Conservation (phyloP, 1,140 invertebrate species). For the Drosophila prosaltans region DNA sequence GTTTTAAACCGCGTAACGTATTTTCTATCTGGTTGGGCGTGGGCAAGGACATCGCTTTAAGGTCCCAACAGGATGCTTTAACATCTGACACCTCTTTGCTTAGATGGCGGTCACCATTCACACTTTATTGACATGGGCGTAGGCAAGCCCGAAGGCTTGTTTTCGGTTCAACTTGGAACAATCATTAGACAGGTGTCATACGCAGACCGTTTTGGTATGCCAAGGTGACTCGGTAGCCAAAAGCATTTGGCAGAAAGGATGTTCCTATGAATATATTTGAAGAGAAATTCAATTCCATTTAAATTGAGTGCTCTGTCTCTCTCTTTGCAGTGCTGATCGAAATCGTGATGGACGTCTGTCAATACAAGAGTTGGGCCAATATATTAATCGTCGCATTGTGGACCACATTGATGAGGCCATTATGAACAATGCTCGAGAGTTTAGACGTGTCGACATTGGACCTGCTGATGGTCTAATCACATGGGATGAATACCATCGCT, state of each 20-base stretch:
- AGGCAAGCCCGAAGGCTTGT: slow-evolving; percentile 17
- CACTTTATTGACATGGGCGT: slow-evolving; percentile 41
- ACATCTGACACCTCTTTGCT: slow-evolving; percentile 64
- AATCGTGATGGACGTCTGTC: slow-evolving; percentile 86
- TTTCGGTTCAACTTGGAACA: slow-evolving; percentile 7
- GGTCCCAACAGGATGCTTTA: slow-evolving; percentile 42
- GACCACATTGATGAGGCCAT: slow-evolving; percentile 90
- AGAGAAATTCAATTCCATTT: background rate
- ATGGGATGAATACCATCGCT: slow-evolving; percentile 91
- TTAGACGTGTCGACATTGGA: slow-evolving; percentile 89
- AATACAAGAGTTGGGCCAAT: slow-evolving; percentile 87
- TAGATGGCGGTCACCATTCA: slow-evolving; percentile 36
- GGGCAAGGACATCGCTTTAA: background rate
- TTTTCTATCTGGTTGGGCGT: slow-evolving; percentile 13
- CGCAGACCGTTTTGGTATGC: slow-evolving; percentile 29
- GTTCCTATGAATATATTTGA: background rate
- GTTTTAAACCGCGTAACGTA: slow-evolving; percentile 12
- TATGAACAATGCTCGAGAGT: slow-evolving; percentile 89
- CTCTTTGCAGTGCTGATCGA: slow-evolving; percentile 86
- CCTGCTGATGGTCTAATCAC: slow-evolving; percentile 90
- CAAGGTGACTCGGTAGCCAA: background rate
- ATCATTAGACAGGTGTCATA: slow-evolving; percentile 59
- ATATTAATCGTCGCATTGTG: slow-evolving; percentile 89
- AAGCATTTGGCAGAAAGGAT: background rate
- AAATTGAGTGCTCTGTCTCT: background rate